Conservation (phyloP, 2,888 invertebrate species). For the Muschampia plurimacula region DNA sequence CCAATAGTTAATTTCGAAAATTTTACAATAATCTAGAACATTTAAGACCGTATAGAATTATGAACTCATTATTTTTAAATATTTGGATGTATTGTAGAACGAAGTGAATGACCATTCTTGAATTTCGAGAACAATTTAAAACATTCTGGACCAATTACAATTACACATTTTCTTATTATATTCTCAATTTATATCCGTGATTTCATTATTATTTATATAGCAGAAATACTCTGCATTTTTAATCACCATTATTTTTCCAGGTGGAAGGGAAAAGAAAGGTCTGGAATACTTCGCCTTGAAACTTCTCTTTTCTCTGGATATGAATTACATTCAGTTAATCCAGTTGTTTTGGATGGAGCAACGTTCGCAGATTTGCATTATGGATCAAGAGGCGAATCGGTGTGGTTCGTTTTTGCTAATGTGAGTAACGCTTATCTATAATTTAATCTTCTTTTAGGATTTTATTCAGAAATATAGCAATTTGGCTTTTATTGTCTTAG, state of each 20-base stretch:
- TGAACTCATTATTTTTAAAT: too few species aligned
- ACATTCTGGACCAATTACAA: too few species aligned
- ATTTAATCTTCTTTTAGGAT: not conserved
- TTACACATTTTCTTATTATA: too few species aligned
- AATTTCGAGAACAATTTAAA: too few species aligned
- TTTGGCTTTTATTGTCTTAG: not conserved
- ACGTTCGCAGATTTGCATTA: slow-evolving; percentile 86
- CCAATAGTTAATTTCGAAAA: too few species aligned
- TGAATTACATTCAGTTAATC: slow-evolving; percentile 84
- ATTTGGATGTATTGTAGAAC: too few species aligned
- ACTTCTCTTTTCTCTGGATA: slow-evolving; percentile 88
- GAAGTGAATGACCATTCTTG: too few species aligned
- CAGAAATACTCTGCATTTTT: too few species aligned
- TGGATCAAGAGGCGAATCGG: slow-evolving; percentile 86
- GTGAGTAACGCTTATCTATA: slow-evolving; percentile 68
- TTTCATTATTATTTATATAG: too few species aligned
- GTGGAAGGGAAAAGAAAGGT: slow-evolving; percentile 87
- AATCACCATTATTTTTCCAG: slow-evolving; percentile 56
- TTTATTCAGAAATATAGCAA: too few species aligned
- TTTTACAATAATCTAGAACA: too few species aligned
- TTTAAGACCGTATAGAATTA: too few species aligned
- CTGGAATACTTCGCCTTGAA: slow-evolving; percentile 87
- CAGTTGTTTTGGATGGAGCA: slow-evolving; percentile 84
- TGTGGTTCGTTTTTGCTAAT: slow-evolving; percentile 89
- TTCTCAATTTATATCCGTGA: not conserved